These are phyloP conservation scores for Dryococelus australis DNA, from an alignment of 2,888 invertebrate genomes.

Conservation along the genomic window DNA sequence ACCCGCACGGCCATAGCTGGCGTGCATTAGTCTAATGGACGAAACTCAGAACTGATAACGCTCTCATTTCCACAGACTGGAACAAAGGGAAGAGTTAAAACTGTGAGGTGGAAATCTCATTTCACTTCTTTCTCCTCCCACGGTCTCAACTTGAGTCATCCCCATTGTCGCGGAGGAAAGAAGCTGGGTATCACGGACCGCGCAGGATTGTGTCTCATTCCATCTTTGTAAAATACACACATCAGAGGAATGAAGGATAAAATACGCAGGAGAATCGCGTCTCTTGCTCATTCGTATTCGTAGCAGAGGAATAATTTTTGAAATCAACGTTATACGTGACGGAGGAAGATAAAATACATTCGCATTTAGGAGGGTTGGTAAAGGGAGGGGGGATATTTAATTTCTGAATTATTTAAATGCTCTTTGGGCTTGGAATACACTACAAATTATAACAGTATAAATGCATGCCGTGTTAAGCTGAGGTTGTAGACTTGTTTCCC, in stretches of 20 bases:
- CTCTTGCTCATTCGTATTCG: not conserved
- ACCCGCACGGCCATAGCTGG: not conserved
- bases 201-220: not conserved
- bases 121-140: not conserved
- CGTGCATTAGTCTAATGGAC: slow-evolving; percentile 37
- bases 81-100: slow-evolving; percentile 25
- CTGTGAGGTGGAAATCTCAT: slow-evolving; percentile 25
- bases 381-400: too few species aligned
- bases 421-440: too few species aligned
- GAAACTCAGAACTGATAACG: slow-evolving; percentile 31
- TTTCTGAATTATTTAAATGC: too few species aligned
- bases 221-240: not conserved
- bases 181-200: not conserved
- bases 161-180: not conserved
- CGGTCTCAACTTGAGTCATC: not conserved
- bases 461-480: too few species aligned
- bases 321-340: too few species aligned
- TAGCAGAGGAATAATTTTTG: not conserved
- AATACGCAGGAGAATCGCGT: not conserved
- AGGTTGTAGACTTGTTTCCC: too few species aligned
- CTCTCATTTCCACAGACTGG: slow-evolving; percentile 18
- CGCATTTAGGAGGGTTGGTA: too few species aligned
- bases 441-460: too few species aligned
- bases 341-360: too few species aligned
- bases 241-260: not conserved